Evolutionary conservation across 2,888 invertebrate genomes (phyloP).

Genomic region (Xestia c-nigrum): DNA sequence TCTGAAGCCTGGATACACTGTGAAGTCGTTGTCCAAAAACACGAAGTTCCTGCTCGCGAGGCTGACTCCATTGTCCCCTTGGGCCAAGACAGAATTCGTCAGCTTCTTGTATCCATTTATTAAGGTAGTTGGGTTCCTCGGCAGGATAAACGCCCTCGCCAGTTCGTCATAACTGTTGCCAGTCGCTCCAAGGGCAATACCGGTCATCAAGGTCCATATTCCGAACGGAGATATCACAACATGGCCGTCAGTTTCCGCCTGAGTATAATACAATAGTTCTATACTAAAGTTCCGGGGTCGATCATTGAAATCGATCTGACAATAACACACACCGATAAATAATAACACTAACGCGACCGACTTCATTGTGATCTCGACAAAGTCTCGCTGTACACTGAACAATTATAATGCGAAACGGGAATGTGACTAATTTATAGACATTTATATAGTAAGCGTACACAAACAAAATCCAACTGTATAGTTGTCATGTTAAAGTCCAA

Average conservation of each 20-base stretch:
- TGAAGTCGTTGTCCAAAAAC: conserved; percentile 83
- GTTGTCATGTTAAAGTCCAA: conserved; percentile 12
- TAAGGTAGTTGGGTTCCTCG: conserved; percentile 73
- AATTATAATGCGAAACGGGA: conserved; percentile 77
- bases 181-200: conserved; percentile 83
- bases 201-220: conserved; percentile 88
- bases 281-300: conserved; percentile 86
- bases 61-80: conserved; percentile 79
- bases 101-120: conserved; percentile 79
- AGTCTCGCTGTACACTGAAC: conserved; percentile 77
- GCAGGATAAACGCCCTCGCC: conserved; percentile 80
- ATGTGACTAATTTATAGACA: conserved; percentile 76
- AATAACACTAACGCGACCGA: conserved; percentile 72
- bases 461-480: conserved; percentile 49
- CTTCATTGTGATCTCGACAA: conserved; percentile 78
- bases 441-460: conserved; percentile 34
- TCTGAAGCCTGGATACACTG: conserved; percentile 75
- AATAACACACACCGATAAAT: conserved; percentile 76
- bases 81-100: conserved; percentile 77
- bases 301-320: conserved; percentile 81
- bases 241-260: conserved; percentile 81
- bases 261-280: conserved; percentile 84
- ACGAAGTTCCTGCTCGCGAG: conserved; percentile 84
- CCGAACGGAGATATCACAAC: conserved; percentile 88
- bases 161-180: conserved; percentile 81